Evolutionary conservation across 2,113 vertebrate species (phyloP).

Genomic region (Hippoglossus stenolepis): DNA sequence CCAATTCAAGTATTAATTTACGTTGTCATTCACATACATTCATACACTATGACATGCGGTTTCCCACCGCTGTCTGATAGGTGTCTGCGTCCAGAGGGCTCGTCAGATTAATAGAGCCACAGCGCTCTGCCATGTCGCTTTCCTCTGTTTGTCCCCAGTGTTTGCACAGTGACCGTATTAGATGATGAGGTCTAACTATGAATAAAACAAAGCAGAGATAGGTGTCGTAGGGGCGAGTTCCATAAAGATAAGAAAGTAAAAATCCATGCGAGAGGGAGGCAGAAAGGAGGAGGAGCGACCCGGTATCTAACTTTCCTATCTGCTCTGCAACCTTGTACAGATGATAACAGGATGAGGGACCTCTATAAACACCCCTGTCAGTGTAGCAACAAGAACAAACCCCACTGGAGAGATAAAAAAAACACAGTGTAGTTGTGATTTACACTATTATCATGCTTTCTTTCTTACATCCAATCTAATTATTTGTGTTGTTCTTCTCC

Average conservation of each 20-base stretch:
- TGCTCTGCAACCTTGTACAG: slow-evolving; percentile 24
- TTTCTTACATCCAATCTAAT: not conserved
- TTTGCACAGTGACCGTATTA: slow-evolving; percentile 15
- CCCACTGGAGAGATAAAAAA: slow-evolving; percentile 6
- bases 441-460: not conserved
- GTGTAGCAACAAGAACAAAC: slow-evolving; percentile 18
- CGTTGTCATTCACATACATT: slow-evolving; percentile 2
- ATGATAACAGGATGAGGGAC: slow-evolving; percentile 31
- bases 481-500: not conserved
- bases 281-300: slow-evolving; percentile 8
- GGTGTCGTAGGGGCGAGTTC: not conserved
- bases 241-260: slow-evolving; percentile 30
- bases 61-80: slow-evolving; percentile 15
- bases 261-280: slow-evolving; percentile 1
- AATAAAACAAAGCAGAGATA: slow-evolving; percentile 17
- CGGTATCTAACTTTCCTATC: slow-evolving; percentile 42
- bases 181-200: slow-evolving; percentile 27
- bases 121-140: slow-evolving; percentile 9
- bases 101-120: slow-evolving; percentile 26
- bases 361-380: slow-evolving; percentile 30
- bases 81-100: slow-evolving; percentile 15
- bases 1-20: not conserved
- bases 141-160: slow-evolving; percentile 10
- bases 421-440: slow-evolving; percentile 5
- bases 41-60: not conserved